Evolutionary conservation across 2,113 vertebrate genomes (phyloP), one percentile per base, ranked within the genome.

Genomic region (Himantopus leucocephalus): DNA sequence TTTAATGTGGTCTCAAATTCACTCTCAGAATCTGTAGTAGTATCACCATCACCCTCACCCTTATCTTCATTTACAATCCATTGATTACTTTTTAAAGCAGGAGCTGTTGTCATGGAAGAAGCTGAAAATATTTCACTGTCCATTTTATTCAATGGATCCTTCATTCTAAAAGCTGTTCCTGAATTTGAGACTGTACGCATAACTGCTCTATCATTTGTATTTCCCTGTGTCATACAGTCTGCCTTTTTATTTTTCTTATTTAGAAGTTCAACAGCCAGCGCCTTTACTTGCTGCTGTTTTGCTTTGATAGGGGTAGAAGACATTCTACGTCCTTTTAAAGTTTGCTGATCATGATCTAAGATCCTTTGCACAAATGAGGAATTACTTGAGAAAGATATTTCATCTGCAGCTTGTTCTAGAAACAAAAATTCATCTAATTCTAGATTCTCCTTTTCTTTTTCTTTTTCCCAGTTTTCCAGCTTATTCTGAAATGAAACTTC

Each of bases 361-460:
- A 99, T 98, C 97, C 98, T 99, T 82, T 98, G 95, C 84, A 99
- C 98, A 96, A 99, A 99, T 4, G 99, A 99, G 27, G 99, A 99
- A 98, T 99, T 99, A 77, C 99, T 99, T 21, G 99, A 99, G 98
- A 99, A 99, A 77, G 99, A 99, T 47, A 99, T 97, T 97, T 99
- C 99, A 94, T 99, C 99, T 23, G 99, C 99, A 43, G 99, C 99
- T 96, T 98, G 98, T 94, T 99, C 99, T 90, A 99, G 97, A 94
- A 99, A 98, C 95, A 99, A 98, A 98, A 99, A 99, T 94, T 99
- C 99, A 96, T 99, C 99, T 96, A 99, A 98, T 98, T 99, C 99
- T 71, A 98, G 93, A 87, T 95, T 98, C 91, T 99, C 99, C 74
- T 98, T 97, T 90, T 98, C 98, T 80, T 97, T 98, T 85, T 99